phyloP scores from a whole-genome alignment of 2,888 invertebrate genomes.

The Temnothorax rugatulus region DNA sequence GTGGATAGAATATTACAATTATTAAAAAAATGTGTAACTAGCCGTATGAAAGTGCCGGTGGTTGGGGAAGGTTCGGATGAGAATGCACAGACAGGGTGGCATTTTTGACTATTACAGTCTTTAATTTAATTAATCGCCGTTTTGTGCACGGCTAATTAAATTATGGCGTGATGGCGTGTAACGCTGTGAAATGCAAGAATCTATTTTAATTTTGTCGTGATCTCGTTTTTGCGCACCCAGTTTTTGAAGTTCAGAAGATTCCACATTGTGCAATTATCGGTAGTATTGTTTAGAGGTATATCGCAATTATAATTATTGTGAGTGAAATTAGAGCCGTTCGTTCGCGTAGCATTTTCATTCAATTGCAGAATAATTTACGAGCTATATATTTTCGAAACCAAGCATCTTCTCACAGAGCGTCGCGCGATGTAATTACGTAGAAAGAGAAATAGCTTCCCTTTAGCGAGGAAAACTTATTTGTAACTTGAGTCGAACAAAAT shows the following conservation, averaged over 20 bases:
- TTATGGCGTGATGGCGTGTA: constrained; percentile 31
- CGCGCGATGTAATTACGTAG: constrained; percentile 30
- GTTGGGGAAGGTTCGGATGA: background rate
- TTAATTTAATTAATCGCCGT: constrained; percentile 54
- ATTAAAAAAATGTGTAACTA: constrained; percentile 29
- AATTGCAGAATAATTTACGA: constrained; percentile 23
- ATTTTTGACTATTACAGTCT: constrained; percentile 47
- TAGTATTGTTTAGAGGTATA: background rate
- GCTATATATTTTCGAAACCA: constrained; percentile 6
- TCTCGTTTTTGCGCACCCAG: background rate
- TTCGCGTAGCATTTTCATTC: constrained; percentile 1
- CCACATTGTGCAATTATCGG: background rate
- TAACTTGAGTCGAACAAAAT: constrained; percentile 16
- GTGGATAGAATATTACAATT: constrained; percentile 17
- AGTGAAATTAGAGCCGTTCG: constrained; percentile 10
- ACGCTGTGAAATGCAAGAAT: constrained; percentile 45
- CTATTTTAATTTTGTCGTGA: constrained; percentile 41
- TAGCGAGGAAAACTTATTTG: constrained; percentile 23
- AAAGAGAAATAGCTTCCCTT: constrained; percentile 35
- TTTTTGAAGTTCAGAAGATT: constrained; percentile 8
- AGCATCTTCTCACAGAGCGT: constrained; percentile 5
- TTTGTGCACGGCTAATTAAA: constrained; percentile 52
- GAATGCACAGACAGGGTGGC: background rate
- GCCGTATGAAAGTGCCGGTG: constrained; percentile 13
- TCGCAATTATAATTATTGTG: constrained; percentile 10